A percentile compares a stretch with the other conserved stretches of the same genome.
These are phyloP conservation scores for Columba guinea DNA, from an alignment of 2,797 vertebrate genomes.

Conservation along the genomic window DNA sequence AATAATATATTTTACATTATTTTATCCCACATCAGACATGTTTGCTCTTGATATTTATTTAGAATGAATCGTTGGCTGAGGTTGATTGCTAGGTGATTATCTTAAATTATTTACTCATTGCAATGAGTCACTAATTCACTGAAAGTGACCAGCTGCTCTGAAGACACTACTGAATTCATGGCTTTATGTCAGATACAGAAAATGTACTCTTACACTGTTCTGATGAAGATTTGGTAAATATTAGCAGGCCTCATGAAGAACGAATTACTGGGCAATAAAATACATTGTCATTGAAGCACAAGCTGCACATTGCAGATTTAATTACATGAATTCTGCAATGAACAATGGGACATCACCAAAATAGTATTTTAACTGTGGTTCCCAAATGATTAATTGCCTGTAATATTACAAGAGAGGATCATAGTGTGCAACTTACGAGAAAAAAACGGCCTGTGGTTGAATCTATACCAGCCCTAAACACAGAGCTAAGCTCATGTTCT, in stretches of 20 bases:
- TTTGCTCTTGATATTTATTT: neutral
- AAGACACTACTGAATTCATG: neutral
- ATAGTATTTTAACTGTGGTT: neutral
- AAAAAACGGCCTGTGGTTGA: neutral
- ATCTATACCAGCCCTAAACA: neutral
- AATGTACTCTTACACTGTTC: neutral
- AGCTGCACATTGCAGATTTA: neutral
- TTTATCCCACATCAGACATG: neutral
- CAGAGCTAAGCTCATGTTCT: neutral
- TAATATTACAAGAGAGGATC: neutral
- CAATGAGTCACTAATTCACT: neutral
- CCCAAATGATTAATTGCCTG: neutral
- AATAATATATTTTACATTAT: neutral
- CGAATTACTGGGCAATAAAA: neutral
- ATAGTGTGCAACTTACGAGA: neutral
- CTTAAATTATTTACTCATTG: constrained; percentile 1
- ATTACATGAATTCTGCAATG: neutral
- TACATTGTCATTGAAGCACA: neutral
- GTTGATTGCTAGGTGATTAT: neutral
- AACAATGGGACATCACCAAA: neutral
- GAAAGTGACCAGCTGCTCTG: neutral
- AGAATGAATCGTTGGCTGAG: neutral
- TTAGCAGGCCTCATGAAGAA: neutral
- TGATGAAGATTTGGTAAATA: neutral
- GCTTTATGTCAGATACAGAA: neutral